Evolutionary conservation across 1,140 invertebrate genomes (phyloP).

Genomic region (Medauroidea extradentata): DNA sequence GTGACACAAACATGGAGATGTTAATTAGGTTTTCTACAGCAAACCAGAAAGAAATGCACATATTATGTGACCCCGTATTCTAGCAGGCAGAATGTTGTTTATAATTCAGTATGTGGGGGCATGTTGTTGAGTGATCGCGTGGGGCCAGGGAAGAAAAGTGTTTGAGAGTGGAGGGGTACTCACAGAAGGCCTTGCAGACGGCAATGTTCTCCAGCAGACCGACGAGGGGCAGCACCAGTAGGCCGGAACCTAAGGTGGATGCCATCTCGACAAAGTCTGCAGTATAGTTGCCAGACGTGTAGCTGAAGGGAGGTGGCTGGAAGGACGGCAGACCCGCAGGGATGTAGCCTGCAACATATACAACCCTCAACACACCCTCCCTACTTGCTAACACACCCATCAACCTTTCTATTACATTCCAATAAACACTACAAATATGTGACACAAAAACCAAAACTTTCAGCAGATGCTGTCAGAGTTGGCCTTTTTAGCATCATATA

Average conservation of each 20-base stretch:
- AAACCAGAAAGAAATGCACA: not conserved
- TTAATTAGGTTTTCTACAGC: not conserved
- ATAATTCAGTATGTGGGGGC: too few species aligned
- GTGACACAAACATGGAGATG: not conserved
- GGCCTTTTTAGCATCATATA: too few species aligned
- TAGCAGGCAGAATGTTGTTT: not conserved
- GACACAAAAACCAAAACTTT: too few species aligned
- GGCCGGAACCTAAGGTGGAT: conserved; percentile 63
- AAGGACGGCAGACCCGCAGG: conserved; percentile 63
- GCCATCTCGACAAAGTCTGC: conserved; percentile 61
- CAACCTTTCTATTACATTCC: too few species aligned
- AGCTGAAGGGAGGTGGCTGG: conserved; percentile 59
- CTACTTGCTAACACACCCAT: too few species aligned
- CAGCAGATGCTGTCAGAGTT: too few species aligned
- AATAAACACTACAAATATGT: too few species aligned
- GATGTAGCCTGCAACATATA: conserved; percentile 53
- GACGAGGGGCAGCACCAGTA: conserved; percentile 74
- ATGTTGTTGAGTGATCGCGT: too few species aligned
- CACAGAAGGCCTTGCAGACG: conserved; percentile 77
- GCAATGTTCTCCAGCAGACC: conserved; percentile 78
- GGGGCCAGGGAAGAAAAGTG: too few species aligned
- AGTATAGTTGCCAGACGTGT: conserved; percentile 47
- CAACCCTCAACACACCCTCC: too few species aligned
- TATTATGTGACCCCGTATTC: not conserved
- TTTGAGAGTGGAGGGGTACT: conserved; percentile 17